A percentile compares a stretch with the other conserved stretches of the same genome.
Conservation (phyloP, 2,888 invertebrate species). For the Saturnia japonica region DNA sequence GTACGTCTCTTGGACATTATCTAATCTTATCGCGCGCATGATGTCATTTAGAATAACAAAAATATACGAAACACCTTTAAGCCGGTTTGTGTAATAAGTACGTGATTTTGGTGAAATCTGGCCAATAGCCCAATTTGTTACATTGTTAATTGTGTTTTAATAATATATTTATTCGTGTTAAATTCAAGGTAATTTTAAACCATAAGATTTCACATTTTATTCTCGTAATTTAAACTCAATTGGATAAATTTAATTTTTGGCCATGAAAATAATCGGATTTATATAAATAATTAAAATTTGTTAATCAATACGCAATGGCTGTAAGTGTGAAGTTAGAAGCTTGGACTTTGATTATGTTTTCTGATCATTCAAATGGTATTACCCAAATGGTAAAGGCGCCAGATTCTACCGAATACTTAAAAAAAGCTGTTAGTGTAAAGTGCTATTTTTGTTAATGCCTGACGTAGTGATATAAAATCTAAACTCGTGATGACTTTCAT, state of each 20-base stretch:
- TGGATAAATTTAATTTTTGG: neutral
- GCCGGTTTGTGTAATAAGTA: slow-evolving; percentile 37
- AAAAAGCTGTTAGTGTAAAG: neutral
- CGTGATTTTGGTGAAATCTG: slow-evolving; percentile 32
- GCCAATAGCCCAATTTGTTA: slow-evolving; percentile 17
- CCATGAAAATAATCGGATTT: neutral
- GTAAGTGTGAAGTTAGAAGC: neutral
- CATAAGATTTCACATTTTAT: neutral
- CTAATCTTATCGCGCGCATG: slow-evolving; percentile 67
- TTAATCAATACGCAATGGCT: neutral
- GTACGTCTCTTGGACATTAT: slow-evolving; percentile 53
- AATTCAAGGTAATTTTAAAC: slow-evolving; percentile 10
- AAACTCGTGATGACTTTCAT: no score
- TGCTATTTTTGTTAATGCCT: neutral
- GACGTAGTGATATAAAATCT: neutral
- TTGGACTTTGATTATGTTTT: neutral
- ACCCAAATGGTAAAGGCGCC: neutral
- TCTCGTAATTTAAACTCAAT: neutral
- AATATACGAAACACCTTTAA: slow-evolving; percentile 39
- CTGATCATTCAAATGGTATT: neutral
- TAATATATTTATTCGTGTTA: slow-evolving; percentile 2
- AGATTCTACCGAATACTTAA: neutral
- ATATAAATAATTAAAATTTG: neutral
- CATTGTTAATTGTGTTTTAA: slow-evolving; percentile 25
- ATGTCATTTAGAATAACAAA: slow-evolving; percentile 61